Conservation (phyloP, 1,140 invertebrate genomes). For the Drosophila asahinai region DNA sequence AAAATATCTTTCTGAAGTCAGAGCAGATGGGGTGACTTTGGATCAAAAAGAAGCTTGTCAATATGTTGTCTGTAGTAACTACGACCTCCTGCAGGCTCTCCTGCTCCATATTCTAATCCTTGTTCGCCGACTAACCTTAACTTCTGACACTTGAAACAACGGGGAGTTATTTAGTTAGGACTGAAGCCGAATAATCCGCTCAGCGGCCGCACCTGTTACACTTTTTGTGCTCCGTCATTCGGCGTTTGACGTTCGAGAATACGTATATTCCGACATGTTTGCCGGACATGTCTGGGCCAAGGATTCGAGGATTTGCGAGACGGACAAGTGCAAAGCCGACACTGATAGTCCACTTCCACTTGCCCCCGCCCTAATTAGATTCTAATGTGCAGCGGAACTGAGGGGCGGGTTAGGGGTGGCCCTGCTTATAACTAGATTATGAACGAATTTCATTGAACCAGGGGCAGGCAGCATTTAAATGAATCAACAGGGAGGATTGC, state of each 20-base stretch:
- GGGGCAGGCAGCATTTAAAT: conserved; percentile 46
- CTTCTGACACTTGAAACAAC: conserved; percentile 61
- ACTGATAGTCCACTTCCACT: conserved; percentile 61
- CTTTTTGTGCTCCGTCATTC: conserved; percentile 47
- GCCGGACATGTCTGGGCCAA: conserved; percentile 64
- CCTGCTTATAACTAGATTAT: conserved; percentile 79
- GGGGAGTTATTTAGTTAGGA: conserved; percentile 24
- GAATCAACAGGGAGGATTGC: conserved; percentile 48
- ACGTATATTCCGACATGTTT: conserved; percentile 66
- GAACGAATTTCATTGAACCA: conserved; percentile 73
- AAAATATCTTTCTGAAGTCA: background rate
- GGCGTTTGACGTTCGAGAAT: conserved; percentile 33
- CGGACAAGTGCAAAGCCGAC: conserved; percentile 74
- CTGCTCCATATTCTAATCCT: background rate
- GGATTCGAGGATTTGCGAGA: conserved; percentile 60
- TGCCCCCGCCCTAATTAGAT: conserved; percentile 70
- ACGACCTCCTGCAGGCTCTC: conserved; percentile 14
- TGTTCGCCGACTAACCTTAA: conserved; percentile 33
- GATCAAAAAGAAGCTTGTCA: background rate
- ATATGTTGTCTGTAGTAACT: conserved; percentile 49
- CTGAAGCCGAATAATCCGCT: conserved; percentile 55
- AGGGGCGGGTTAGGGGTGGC: conserved; percentile 24
- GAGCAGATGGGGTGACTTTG: background rate
- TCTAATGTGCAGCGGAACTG: conserved; percentile 71
- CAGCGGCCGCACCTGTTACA: conserved; percentile 73